Percentiles rank a stretch among this genome's conserved stretches.
phyloP scores from a whole-genome alignment of 2,113 vertebrate species.

The Antidorcas marsupialis region DNA sequence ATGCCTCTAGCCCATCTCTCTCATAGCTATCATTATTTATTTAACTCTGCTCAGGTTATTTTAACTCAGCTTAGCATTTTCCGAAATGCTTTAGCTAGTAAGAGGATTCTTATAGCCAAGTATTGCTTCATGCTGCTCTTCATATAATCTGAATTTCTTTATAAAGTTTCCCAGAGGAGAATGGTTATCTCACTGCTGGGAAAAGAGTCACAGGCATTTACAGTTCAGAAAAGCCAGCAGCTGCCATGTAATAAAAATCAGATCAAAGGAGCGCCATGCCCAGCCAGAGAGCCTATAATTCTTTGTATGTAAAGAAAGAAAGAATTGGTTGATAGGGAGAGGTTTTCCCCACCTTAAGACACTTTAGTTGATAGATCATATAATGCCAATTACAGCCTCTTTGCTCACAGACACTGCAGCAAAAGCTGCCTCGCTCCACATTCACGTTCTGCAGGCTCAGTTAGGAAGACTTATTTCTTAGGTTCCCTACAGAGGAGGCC shows the following conservation, averaged over 20 bases:
- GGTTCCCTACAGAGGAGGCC: background rate
- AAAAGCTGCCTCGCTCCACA: background rate
- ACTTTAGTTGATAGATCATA: conserved; percentile 19
- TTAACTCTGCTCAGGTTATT: conserved; percentile 34
- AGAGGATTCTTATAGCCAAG: conserved; percentile 1
- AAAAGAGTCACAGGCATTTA: background rate
- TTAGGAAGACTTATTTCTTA: background rate
- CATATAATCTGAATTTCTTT: conserved; percentile 1
- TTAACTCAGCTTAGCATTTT: background rate
- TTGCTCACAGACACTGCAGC: background rate
- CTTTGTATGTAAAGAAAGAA: background rate
- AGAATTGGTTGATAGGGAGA: background rate
- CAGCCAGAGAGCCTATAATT: background rate
- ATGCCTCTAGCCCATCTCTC: background rate
- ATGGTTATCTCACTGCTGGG: background rate
- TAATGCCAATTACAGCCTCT: background rate
- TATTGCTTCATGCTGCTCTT: background rate
- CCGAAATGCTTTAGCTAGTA: background rate
- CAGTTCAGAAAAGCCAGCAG: background rate
- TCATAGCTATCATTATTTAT: conserved; percentile 7
- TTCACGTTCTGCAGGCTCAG: background rate
- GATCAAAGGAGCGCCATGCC: background rate
- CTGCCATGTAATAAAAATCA: background rate
- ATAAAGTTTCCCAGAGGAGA: background rate
- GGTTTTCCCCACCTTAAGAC: background rate